These are phyloP conservation scores for Lepidocyrtinus sp. DNA, from an alignment of 2,888 invertebrate genomes.

Conservation along the genomic window DNA sequence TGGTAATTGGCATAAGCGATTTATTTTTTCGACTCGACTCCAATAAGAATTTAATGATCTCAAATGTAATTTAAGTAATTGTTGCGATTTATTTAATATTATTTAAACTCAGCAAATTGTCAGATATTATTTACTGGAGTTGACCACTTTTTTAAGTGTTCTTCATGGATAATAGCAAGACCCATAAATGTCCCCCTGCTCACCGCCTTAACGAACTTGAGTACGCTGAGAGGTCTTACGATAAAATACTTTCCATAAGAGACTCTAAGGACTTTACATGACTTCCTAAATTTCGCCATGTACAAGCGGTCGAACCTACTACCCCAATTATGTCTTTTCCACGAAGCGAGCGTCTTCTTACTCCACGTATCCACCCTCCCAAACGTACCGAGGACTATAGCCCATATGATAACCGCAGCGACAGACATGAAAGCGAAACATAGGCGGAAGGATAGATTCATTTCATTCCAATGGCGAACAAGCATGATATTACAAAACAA, in stretches of 20 bases:
- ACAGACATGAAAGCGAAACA: neutral
- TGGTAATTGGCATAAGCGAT: too few species aligned
- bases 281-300: constrained; percentile 24
- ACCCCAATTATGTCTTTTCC: constrained; percentile 33
- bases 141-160: too few species aligned
- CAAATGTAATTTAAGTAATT: neutral
- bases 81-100: neutral
- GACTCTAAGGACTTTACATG: constrained; percentile 17
- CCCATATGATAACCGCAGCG: neutral
- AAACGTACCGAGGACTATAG: neutral
- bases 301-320: neutral
- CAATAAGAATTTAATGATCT: neutral
- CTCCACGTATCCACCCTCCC: constrained; percentile 16
- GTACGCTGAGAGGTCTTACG: constrained; percentile 7
- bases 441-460: neutral
- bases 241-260: constrained; percentile 9
- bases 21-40: too few species aligned
- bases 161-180: constrained; percentile 23
- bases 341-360: constrained; percentile 12
- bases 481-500: constrained; percentile 37
- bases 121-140: constrained; percentile 1
- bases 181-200: constrained; percentile 34
- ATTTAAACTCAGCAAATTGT: neutral
- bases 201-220: constrained; percentile 19
- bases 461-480: constrained; percentile 12